These are phyloP conservation scores for Megalurothrips usitatus DNA, from an alignment of 2,888 invertebrate genomes.

Conservation along the genomic window DNA sequence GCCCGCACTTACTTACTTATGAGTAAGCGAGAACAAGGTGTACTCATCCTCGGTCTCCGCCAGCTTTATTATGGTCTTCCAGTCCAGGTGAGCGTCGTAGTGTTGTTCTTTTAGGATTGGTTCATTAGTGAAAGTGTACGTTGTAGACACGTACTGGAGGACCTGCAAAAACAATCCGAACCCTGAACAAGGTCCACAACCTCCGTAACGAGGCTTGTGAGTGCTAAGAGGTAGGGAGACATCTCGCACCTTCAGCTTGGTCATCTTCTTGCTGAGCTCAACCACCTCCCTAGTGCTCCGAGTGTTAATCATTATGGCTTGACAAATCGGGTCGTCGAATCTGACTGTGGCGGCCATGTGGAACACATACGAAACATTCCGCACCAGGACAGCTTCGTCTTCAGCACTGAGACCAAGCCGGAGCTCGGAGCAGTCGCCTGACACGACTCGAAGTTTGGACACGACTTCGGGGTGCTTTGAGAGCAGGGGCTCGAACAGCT, in stretches of 20 bases:
- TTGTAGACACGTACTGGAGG: not conserved
- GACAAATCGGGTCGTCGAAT: not conserved
- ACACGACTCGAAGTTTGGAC: not conserved
- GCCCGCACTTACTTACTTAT: not conserved
- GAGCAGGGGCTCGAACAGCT: too few species aligned
- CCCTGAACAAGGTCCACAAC: too few species aligned
- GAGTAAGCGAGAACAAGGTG: not conserved
- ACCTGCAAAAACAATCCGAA: too few species aligned
- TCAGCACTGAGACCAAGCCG: not conserved
- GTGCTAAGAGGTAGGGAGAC: too few species aligned
- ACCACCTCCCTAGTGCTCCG: not conserved
- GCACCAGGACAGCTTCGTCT: not conserved
- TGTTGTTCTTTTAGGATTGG: not conserved
- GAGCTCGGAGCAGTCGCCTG: not conserved
- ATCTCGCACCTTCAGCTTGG: too few species aligned
- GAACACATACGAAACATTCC: conserved; percentile 8
- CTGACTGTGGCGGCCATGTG: not conserved
- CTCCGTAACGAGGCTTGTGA: too few species aligned
- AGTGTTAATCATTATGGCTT: not conserved
- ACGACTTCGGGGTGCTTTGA: not conserved
- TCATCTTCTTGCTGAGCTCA: not conserved
- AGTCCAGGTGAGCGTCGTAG: conserved; percentile 8
- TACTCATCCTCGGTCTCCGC: not conserved
- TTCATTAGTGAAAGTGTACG: not conserved
- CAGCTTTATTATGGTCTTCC: not conserved